Evolutionary conservation across 2,797 vertebrate species (phyloP).

Genomic region (Calcarius lapponicus): DNA sequence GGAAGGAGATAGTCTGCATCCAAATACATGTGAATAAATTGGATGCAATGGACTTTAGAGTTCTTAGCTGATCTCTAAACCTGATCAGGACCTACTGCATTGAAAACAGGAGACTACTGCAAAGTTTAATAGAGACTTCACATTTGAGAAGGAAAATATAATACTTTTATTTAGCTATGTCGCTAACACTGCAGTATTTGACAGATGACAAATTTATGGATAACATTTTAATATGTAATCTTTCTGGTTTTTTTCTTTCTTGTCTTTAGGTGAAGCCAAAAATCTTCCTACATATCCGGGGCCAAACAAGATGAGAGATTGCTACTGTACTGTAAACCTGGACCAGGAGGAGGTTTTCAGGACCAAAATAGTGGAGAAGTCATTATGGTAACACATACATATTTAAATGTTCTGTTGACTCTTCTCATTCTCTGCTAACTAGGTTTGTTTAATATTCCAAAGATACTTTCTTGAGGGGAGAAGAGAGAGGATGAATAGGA

Average conservation of each 20-base stretch:
- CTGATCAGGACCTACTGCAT: not conserved
- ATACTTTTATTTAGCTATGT: not conserved
- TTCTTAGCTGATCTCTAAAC: not conserved
- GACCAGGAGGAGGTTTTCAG: conserved; percentile 99
- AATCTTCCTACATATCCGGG: conserved; percentile 97
- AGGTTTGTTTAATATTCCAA: not conserved
- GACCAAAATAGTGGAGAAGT: conserved; percentile 98
- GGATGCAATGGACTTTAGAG: not conserved
- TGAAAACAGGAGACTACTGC: not conserved
- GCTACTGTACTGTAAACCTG: conserved; percentile 98
- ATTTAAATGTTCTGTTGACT: not conserved
- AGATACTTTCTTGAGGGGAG: not conserved
- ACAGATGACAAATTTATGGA: not conserved
- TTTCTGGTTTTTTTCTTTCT: not conserved
- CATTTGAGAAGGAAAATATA: not conserved
- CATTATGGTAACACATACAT: conserved; percentile 86
- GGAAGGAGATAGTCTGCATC: not conserved
- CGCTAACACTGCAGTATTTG: not conserved
- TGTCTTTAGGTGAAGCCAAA: conserved; percentile 89
- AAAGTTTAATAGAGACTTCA: not conserved
- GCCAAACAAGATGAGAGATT: conserved; percentile 97
- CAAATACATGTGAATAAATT: not conserved
- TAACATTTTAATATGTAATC: not conserved
- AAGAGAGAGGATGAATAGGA: not conserved
- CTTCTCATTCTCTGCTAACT: not conserved